These are phyloP conservation scores for Synergus gifuensis DNA, from an alignment of 2,888 invertebrate genomes.

Conservation along the genomic window DNA sequence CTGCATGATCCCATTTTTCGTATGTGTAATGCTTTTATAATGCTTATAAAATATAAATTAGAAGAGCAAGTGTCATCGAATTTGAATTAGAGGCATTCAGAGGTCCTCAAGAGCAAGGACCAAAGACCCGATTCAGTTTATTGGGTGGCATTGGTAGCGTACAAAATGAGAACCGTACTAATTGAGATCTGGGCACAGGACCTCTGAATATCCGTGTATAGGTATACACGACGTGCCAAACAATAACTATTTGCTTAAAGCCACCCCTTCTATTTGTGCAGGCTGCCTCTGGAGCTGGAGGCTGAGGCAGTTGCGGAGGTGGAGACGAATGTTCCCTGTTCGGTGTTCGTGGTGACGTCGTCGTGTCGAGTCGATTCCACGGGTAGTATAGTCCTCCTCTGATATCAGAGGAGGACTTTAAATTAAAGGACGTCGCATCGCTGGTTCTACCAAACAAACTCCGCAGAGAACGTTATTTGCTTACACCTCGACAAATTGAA, in stretches of 20 bases:
- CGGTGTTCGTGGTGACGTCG: slow-evolving; percentile 39
- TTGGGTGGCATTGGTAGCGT: slow-evolving; percentile 63
- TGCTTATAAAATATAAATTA: not conserved
- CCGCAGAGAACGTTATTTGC: slow-evolving; percentile 72
- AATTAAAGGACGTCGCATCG: slow-evolving; percentile 74
- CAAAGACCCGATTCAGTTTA: slow-evolving; percentile 25
- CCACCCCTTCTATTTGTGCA: slow-evolving; percentile 73
- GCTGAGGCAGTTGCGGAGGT: slow-evolving; percentile 52
- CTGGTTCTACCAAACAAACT: slow-evolving; percentile 74
- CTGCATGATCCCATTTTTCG: not conserved
- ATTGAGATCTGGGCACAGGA: slow-evolving; percentile 66
- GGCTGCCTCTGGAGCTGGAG: slow-evolving; percentile 60
- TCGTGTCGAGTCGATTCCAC: slow-evolving; percentile 50
- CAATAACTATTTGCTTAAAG: slow-evolving; percentile 75
- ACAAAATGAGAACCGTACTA: slow-evolving; percentile 70
- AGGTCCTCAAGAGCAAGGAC: not conserved
- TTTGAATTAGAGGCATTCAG: not conserved
- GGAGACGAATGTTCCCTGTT: slow-evolving; percentile 44
- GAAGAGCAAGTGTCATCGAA: not conserved
- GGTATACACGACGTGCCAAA: slow-evolving; percentile 62
- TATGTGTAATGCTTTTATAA: not conserved
- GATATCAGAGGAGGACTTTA: slow-evolving; percentile 70
- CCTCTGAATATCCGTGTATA: slow-evolving; percentile 49
- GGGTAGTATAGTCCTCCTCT: slow-evolving; percentile 57
- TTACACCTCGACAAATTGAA: slow-evolving; percentile 75